A percentile compares a stretch with the other conserved stretches of the same genome.
Evolutionary conservation across 2,888 invertebrate genomes (phyloP).

Genomic region (Macaria notata): DNA sequence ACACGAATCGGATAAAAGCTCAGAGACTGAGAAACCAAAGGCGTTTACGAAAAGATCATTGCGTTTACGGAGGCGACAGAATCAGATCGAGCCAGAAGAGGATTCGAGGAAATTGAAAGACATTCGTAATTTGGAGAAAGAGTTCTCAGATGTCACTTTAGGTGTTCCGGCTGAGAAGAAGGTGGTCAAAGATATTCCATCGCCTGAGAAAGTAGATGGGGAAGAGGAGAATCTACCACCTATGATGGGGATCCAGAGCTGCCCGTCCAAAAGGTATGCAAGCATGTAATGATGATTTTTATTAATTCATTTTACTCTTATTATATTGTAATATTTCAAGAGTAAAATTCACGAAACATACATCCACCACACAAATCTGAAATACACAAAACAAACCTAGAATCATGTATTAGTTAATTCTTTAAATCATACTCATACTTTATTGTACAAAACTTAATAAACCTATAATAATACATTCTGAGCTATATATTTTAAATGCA

Average conservation of each 20-base stretch:
- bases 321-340: no score
- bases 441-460: no score
- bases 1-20: conserved; percentile 35
- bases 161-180: conserved; percentile 55
- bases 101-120: conserved; percentile 58
- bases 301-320: no score
- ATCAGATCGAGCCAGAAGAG: conserved; percentile 40
- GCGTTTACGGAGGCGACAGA: conserved; percentile 53
- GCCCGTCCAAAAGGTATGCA: conserved; percentile 66
- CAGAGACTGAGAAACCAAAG: conserved; percentile 41
- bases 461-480: no score
- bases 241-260: conserved; percentile 56
- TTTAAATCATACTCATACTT: no score
- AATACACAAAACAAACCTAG: no score
- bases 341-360: no score
- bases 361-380: no score
- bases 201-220: conserved; percentile 53
- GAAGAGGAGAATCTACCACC: conserved; percentile 61
- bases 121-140: conserved; percentile 63
- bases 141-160: conserved; percentile 68
- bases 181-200: conserved; percentile 56
- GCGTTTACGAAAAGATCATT: conserved; percentile 48
- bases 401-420: no score
- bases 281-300: no score
- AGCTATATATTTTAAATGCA: no score